Evolutionary conservation across 2,888 invertebrate genomes (phyloP), one percentile per base, ranked within the genome.

Genomic region (Acanthococcus lagerstroemiae): DNA sequence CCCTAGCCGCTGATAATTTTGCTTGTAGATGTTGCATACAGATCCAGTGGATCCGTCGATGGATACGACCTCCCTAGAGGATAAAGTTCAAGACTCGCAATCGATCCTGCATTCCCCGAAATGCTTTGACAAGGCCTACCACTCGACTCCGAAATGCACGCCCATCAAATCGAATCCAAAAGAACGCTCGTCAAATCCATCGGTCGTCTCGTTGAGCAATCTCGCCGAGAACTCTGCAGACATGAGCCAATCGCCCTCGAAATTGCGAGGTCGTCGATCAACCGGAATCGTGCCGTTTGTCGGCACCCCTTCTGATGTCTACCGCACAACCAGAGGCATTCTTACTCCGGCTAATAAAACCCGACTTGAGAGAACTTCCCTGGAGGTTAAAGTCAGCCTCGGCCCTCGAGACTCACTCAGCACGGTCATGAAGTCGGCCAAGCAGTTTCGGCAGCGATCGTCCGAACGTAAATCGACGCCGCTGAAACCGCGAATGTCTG

Each of bases 401-500:
- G n/a, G n/a, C n/a, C n/a, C n/a, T n/a, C n/a, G n/a, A n/a, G n/a
- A n/a, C n/a, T n/a, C n/a, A n/a, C n/a, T n/a, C n/a, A n/a, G n/a
- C n/a, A 45, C 26, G n/a, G 58, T 45, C n/a, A 12, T 17, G 12
- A 25, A 22, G 7, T 15, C 17, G 19, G 3, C 37, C 37, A 37
- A 37, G 1, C 46, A 19, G 25, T 26, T 21, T 46, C 22, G 24
- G n/a, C 44, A 25, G 19, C 26, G 44, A 2, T 58, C 58, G 5
- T 58, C 48, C 4, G 58, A 58, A 46, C 58, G 58, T 46, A 15
- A 45, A n/a, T 58, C 48, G 2, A 58, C 58, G 4, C 58, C 58
- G 22, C 26, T 46, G 6, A 58, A 58, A 46, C 2, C 37, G n/a
- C 12, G 37, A 37, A 15, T 37, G 2, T n/a, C 58, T 12, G 25